A percentile compares a stretch with the other conserved stretches of the same genome.
Conservation (phyloP, 92 coral and sea anemone species). For the Diadumene lineata region DNA sequence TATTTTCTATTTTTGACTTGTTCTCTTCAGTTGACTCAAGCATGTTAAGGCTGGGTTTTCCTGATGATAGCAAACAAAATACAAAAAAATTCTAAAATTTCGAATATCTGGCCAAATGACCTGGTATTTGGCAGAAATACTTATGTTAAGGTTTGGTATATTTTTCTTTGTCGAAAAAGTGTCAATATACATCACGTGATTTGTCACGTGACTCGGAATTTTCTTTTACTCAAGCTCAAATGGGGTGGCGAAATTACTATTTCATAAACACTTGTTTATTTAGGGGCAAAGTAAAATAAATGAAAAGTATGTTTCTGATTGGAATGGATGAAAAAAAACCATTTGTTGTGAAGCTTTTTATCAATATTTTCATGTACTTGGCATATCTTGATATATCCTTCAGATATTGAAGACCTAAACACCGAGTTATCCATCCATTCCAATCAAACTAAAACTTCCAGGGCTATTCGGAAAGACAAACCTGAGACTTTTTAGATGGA, state of each 20-base stretch:
- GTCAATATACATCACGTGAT: not conserved
- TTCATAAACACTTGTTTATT: not conserved
- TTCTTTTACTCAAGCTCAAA: not conserved
- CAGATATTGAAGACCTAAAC: not conserved
- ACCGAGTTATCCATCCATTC: not conserved
- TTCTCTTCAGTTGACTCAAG: too few species aligned
- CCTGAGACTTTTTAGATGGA: not conserved
- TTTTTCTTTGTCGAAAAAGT: not conserved
- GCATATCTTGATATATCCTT: not conserved
- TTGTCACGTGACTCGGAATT: not conserved
- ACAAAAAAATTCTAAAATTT: not conserved
- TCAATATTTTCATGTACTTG: not conserved
- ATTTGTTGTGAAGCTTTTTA: not conserved
- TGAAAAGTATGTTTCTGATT: not conserved
- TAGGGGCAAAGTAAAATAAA: not conserved
- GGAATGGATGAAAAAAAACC: not conserved
- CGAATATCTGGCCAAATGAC: not conserved
- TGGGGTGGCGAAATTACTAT: slow-evolving; percentile 4
- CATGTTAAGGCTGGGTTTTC: not conserved
- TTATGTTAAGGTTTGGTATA: not conserved
- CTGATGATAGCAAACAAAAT: too few species aligned
- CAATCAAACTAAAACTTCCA: not conserved
- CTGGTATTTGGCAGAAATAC: not conserved
- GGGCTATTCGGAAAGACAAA: not conserved
- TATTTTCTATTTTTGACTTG: too few species aligned